A percentile compares a stretch with the other conserved stretches of the same genome.
phyloP scores from a whole-genome alignment of 2,113 vertebrate species.

The Pseudorectes ferrugineus region DNA sequence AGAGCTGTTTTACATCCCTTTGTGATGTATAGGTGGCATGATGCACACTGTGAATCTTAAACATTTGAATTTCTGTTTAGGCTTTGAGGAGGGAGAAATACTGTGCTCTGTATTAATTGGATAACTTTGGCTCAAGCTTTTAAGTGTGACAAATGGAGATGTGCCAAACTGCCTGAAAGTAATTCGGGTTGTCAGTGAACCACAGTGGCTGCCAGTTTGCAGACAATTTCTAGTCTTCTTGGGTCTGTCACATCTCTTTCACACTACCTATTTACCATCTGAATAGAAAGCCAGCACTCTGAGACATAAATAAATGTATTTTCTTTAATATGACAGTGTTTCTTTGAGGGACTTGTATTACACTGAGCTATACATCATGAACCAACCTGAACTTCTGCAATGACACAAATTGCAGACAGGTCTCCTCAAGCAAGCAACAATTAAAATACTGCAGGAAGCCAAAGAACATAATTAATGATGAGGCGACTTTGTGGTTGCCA shows the following conservation, averaged over 20 bases:
- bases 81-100: slow-evolving; percentile 20
- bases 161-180: slow-evolving; percentile 69
- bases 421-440: background rate
- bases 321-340: background rate
- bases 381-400: background rate
- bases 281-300: slow-evolving; percentile 32
- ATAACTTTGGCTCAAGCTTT: slow-evolving; percentile 51
- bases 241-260: slow-evolving; percentile 67
- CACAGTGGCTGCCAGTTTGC: slow-evolving; percentile 62
- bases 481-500: background rate
- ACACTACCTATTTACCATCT: slow-evolving; percentile 67
- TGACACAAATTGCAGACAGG: background rate
- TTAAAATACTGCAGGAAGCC: background rate
- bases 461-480: background rate
- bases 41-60: background rate
- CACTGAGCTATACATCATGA: background rate
- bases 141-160: slow-evolving; percentile 71
- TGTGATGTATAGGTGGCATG: background rate
- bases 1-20: background rate
- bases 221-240: slow-evolving; percentile 65
- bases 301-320: slow-evolving; percentile 41
- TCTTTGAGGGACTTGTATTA: background rate
- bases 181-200: slow-evolving; percentile 70
- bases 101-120: slow-evolving; percentile 62
- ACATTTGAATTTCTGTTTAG: slow-evolving; percentile 2